Conservation (phyloP, 1,140 invertebrate species). For the Eciton burchellii region DNA sequence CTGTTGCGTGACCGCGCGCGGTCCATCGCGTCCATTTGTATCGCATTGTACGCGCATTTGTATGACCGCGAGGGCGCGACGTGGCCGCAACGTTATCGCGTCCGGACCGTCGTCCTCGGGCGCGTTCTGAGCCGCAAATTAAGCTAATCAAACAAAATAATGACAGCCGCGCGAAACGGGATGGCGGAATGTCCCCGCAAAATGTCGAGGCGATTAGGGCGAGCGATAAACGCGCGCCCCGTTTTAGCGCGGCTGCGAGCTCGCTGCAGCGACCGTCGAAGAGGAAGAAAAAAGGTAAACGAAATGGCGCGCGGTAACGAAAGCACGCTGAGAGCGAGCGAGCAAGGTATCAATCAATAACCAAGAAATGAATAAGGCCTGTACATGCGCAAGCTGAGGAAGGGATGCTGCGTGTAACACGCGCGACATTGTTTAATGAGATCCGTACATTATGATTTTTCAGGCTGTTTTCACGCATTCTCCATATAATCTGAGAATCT, state of each 20-base stretch:
- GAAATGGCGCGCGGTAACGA: background rate
- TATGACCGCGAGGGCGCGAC: slow-evolving; percentile 56
- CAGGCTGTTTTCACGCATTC: too few species aligned
- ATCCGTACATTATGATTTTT: too few species aligned
- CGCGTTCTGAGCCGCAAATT: slow-evolving; percentile 51
- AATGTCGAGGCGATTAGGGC: slow-evolving; percentile 43
- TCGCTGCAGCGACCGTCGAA: background rate
- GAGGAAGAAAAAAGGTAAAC: background rate
- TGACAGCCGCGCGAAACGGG: slow-evolving; percentile 43
- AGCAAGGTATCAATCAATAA: too few species aligned
- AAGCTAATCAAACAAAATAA: slow-evolving; percentile 64
- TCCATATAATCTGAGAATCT: background rate
- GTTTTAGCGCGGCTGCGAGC: background rate
- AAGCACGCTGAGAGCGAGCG: background rate
- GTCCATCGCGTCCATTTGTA: too few species aligned
- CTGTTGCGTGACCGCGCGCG: slow-evolving; percentile 47
- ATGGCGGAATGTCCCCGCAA: slow-evolving; percentile 34
- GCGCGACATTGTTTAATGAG: too few species aligned
- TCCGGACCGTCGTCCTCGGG: slow-evolving; percentile 39
- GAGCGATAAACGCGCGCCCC: background rate
- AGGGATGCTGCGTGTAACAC: too few species aligned
- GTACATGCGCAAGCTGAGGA: too few species aligned
- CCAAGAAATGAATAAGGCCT: too few species aligned
- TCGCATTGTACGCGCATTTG: too few species aligned
- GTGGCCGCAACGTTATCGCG: slow-evolving; percentile 63